Base-by-base conservation (phyloP, 1,140 invertebrate species). In the Zaprionus africanus region DNA sequence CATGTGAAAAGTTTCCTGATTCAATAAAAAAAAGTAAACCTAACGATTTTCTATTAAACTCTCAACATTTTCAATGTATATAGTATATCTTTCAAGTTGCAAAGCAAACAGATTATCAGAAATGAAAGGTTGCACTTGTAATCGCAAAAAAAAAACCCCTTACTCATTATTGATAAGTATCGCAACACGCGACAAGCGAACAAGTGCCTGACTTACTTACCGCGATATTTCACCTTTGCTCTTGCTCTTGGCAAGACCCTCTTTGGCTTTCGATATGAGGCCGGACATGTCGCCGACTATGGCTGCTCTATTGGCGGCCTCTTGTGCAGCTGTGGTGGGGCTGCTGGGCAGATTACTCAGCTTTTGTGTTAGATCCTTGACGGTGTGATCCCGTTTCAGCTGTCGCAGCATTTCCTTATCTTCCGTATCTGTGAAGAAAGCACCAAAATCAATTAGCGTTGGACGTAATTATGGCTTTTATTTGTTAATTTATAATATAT, bases 241-340 rank as follows among this genome's bases (percentile, higher is more conserved):
- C 93, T 97, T 96, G 54, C 96, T 97, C 93, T 97, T 97, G 13
- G 96, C 96, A 82, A 96, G 94, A 87, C 97, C 97, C 93, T 99
- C 97, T 94, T 98, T 99, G 61, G 98, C 97, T 93, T 98, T 98
- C 61, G 96, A 97, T 81, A 99, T 97, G 66, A 99, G 94, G 34
- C 97, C 97, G 71, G 96, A 96, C 95, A 97, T 96, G 81, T 98
- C 97, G 15, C 97, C 96, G 31, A 91, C 88, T 66, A 97, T 95
- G 28, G 85, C 70, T n/a, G 24, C 38, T 63, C 95, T 78, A 81
- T 93, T 94, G 26, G 62, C 78, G 7, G 65, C 24, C 24, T 93
- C 79, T 74, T 93, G 94, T 68, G 93, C 94, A 9, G 41, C 41
- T 4, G 41, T 3, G 26, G 88, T 19, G 0, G 46, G 93, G 92